phyloP scores from a whole-genome alignment of 2,797 vertebrate genomes.

The Hapalemur alaotrensis region DNA sequence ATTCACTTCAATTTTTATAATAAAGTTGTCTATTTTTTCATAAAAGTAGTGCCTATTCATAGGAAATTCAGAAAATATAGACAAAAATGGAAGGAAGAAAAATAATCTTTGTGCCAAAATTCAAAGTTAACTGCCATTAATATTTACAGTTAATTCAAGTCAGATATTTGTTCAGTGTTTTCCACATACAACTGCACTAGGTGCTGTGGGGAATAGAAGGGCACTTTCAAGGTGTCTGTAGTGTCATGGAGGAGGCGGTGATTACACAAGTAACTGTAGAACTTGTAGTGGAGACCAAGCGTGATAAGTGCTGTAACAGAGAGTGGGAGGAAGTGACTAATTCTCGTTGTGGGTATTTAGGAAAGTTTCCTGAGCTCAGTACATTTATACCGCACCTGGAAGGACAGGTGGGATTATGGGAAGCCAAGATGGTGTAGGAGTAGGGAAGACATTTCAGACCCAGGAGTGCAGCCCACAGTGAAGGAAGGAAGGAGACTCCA shows the following conservation, averaged over 20 bases:
- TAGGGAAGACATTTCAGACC: not conserved
- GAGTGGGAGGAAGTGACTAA: not conserved
- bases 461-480: not conserved
- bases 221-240: not conserved
- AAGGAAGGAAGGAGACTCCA: not conserved
- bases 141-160: not conserved
- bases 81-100: not conserved
- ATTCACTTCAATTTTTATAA: constrained; percentile 1
- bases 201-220: not conserved
- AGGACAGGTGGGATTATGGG: not conserved
- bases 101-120: not conserved
- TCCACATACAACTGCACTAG: not conserved
- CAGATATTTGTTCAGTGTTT: not conserved
- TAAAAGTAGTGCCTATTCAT: not conserved
- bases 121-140: not conserved
- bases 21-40: not conserved
- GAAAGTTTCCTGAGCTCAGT: not conserved
- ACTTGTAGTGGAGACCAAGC: not conserved
- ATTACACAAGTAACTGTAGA: not conserved
- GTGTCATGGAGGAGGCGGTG: rapidly evolving
- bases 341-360: not conserved
- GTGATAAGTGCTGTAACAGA: not conserved
- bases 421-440: not conserved
- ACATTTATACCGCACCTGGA: not conserved
- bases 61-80: constrained; percentile 18